A percentile compares a stretch with the other conserved stretches of the same genome.
Conservation (phyloP, 1,140 invertebrate species). For the Brachionus manjavacas region DNA sequence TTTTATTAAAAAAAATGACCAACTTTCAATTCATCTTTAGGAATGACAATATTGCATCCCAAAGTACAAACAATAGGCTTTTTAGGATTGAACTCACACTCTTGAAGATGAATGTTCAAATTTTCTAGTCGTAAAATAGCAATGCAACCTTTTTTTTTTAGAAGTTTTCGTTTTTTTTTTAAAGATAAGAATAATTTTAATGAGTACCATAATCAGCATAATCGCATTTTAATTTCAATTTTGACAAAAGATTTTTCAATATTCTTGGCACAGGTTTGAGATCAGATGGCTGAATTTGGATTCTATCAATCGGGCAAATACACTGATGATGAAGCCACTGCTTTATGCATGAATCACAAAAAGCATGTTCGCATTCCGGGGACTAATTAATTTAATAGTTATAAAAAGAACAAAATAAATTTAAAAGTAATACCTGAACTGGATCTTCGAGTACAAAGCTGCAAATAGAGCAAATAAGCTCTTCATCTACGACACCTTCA, state of each 20-base stretch:
- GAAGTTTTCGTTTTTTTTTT: not conserved
- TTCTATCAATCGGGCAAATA: conserved; percentile 21
- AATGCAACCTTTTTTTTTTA: conserved; percentile 66
- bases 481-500: conserved; percentile 17
- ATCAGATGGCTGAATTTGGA: conserved; percentile 4
- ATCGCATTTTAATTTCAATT: conserved; percentile 1
- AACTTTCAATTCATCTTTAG: conserved; percentile 83
- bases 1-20: not conserved
- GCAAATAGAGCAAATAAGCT: conserved; percentile 17
- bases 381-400: not conserved
- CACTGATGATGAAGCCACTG: conserved; percentile 14
- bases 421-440: not conserved
- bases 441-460: conserved; percentile 30
- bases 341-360: conserved; percentile 19
- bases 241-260: conserved; percentile 16
- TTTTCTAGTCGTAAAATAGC: conserved; percentile 78
- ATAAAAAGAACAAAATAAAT: not conserved
- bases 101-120: conserved; percentile 73
- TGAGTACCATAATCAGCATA: conserved; percentile 5
- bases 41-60: conserved; percentile 84
- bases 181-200: too few relatives aligned
- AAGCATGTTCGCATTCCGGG: conserved; percentile 32
- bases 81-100: conserved; percentile 90
- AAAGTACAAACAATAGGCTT: conserved; percentile 82
- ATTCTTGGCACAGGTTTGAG: conserved; percentile 33